These are phyloP conservation scores for Girardia tigrina DNA, from an alignment of 2,888 invertebrate species.

Conservation along the genomic window DNA sequence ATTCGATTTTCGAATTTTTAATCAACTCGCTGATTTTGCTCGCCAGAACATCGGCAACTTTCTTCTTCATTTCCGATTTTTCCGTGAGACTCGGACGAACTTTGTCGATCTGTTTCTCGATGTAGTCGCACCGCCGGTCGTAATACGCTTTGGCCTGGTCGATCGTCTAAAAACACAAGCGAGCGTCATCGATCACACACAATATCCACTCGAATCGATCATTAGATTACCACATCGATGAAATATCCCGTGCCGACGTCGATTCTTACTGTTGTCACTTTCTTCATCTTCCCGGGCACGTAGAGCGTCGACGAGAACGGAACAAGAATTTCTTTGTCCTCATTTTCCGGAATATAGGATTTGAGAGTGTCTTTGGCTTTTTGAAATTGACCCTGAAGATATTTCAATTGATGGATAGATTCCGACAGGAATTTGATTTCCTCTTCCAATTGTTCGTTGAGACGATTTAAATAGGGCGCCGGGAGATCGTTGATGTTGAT, in stretches of 20 bases:
- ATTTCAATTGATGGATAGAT: constrained; percentile 6
- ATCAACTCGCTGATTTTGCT: constrained; percentile 10
- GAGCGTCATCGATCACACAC: neutral
- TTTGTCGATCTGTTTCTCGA: constrained; percentile 24
- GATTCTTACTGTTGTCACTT: neutral
- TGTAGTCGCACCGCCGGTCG: neutral
- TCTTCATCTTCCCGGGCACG: constrained; percentile 18
- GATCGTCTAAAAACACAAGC: neutral
- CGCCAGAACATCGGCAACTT: neutral
- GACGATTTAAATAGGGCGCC: neutral
- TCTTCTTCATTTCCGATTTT: constrained; percentile 15
- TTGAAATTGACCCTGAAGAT: constrained; percentile 4
- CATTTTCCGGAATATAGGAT: constrained; percentile 2
- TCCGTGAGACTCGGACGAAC: neutral
- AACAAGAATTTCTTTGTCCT: constrained; percentile 25
- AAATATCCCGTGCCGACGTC: constrained; percentile 26
- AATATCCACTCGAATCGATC: neutral
- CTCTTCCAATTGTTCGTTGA: constrained; percentile 8
- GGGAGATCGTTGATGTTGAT: neutral
- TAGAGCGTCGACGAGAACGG: constrained; percentile 14
- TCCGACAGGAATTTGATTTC: neutral
- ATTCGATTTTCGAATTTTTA: neutral
- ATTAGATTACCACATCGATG: constrained; percentile 9
- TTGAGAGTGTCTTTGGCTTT: constrained; percentile 11
- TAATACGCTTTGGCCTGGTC: neutral